Conservation (phyloP, 2,888 invertebrate species). For the Trissolcus japonicus region DNA sequence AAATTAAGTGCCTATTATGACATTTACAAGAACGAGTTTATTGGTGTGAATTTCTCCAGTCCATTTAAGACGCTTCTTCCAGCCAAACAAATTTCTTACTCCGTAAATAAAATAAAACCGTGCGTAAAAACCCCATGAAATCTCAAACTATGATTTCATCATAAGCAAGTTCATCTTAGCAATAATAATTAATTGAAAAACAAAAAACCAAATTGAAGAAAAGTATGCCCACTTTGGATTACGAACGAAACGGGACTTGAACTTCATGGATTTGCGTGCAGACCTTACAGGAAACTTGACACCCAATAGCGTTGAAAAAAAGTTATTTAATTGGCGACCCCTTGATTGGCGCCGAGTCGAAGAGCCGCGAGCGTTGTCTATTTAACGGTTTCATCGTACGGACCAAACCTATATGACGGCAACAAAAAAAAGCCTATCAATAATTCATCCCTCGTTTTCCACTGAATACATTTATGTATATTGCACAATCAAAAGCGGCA, state of each 20-base stretch:
- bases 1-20: no score
- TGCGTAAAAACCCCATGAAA: no score
- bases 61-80: no score
- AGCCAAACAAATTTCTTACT: no score
- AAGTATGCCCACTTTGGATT: neutral
- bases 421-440: neutral
- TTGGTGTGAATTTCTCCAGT: no score
- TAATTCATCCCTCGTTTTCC: neutral
- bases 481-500: neutral
- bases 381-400: conserved; percentile 18
- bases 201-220: neutral
- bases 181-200: no score
- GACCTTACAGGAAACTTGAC: neutral
- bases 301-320: conserved; percentile 5
- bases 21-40: no score
- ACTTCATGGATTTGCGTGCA: neutral
- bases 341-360: conserved; percentile 10
- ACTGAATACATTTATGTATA: neutral
- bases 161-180: no score
- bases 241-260: neutral
- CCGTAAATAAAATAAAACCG: no score
- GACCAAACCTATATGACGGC: neutral
- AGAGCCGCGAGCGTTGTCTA: conserved; percentile 4
- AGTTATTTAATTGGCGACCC: conserved; percentile 20
- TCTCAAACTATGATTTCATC: no score